Evolutionary conservation across 2,113 vertebrate species (phyloP), one percentile per base, ranked within the genome.

Genomic region (Sebastes schlegelii): DNA sequence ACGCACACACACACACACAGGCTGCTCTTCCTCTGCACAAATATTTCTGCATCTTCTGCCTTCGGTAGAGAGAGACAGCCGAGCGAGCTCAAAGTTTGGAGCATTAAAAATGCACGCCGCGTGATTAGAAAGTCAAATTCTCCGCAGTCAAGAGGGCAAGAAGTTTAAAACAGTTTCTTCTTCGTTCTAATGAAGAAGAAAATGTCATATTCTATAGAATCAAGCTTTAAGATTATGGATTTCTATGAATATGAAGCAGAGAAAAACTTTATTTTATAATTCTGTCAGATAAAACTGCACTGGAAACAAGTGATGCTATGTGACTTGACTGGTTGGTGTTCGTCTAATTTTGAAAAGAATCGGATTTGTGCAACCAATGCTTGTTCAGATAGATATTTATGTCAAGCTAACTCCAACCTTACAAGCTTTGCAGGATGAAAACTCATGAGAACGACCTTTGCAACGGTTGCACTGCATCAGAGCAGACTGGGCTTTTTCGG

Each of bases 61-160:
- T 43, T 42, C 1, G 17, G 19, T 4, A 34, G 34, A 34, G 34
- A 55, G 40, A 48, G 45, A 57, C 21, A 52, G 34, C 26, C 1
- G 6, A 60, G 46, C 61, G 52, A 69, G 66, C 34, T 52, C 34
- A 9, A 57, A 46, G 23, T 58, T 73, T 60, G 42, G n/a, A 58
- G 63, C 69, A 51, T 82, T 55, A 70, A 63, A 79, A 45, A 55
- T 77, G 54, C 71, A 80, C 3, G 1, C 10, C 2, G 11, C 49
- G 5, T 43, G 34, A 67, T 77, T 54, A 64, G 26, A 74, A 82
- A 73, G 69, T 73, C 74, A 81, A 49, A 73, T 72, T 23, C 55
- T 21, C 34, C 0, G 2, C 72, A 52, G 78, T 62, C 21, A 43
- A 51, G 21, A 66, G 64, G 51, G 54, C 17, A 66, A 65, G 52